Evolutionary conservation across 2,113 vertebrate genomes (phyloP).

Genomic region (Lepisosteus oculatus): DNA sequence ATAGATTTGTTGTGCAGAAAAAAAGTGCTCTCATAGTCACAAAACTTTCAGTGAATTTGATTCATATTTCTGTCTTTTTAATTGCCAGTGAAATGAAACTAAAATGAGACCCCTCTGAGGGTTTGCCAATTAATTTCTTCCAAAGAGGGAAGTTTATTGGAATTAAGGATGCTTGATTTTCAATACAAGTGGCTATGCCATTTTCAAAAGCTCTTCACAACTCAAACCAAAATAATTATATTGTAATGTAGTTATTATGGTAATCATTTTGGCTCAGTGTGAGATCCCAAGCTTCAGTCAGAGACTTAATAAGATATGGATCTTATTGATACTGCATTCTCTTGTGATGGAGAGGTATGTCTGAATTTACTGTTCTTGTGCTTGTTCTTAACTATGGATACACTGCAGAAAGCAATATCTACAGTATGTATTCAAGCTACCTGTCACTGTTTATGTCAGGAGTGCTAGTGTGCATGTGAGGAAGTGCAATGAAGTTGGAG

Average conservation of each 20-base stretch:
- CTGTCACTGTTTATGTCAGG: no score
- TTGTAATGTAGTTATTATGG: slow-evolving; percentile 14
- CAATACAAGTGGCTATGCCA: slow-evolving; percentile 10
- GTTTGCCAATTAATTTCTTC: slow-evolving; percentile 18
- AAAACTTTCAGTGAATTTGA: background rate
- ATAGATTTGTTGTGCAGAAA: background rate
- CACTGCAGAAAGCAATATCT: no score
- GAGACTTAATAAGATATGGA: slow-evolving; percentile 3
- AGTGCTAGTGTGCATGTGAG: no score
- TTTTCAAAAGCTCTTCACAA: slow-evolving; percentile 4
- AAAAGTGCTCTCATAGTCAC: background rate
- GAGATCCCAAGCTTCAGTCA: background rate
- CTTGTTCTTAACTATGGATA: no score
- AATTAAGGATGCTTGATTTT: slow-evolving; percentile 19
- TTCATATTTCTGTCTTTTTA: slow-evolving; percentile 13
- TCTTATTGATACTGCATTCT: slow-evolving; percentile 24
- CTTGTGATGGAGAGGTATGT: slow-evolving; percentile 28
- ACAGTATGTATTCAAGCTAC: no score
- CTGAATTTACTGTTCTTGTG: background rate
- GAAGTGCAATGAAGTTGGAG: no score
- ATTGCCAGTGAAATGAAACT: slow-evolving; percentile 12
- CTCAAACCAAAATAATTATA: background rate
- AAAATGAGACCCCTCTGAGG: slow-evolving; percentile 1
- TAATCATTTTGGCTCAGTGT: slow-evolving; percentile 2
- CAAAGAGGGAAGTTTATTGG: slow-evolving; percentile 20